Evolutionary conservation across 2,888 invertebrate species (phyloP), one percentile per base, ranked within the genome.

Genomic region (Ctena decussata): DNA sequence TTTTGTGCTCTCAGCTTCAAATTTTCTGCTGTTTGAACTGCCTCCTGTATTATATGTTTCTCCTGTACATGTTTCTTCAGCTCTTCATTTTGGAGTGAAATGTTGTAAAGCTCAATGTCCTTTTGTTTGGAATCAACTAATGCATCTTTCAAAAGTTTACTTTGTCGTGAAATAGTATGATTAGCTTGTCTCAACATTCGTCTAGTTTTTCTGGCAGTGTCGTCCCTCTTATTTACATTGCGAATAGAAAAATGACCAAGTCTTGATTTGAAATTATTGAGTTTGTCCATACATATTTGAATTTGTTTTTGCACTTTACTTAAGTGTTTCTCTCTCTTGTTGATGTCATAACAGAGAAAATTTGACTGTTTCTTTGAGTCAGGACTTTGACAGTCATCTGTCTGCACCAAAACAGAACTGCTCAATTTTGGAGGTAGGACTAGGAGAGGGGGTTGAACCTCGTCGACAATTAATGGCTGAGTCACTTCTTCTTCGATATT

Each of bases 201-300:
- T 30, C 49, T 32, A 24, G 32, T 39, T 37, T 75, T 75, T 32
- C 60, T 75, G n/a, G 75, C 57, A n/a, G 75, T 60, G 5, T 75
- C 77, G 32, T 77, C 77, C n/a, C 77, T 24, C 65, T 77, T 70
- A 70, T 77, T 77, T 2, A 77, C 32, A 44, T 65, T 77, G n/a
- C 44, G 18, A 30, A 77, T 24, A 69, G 77, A 65, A 77, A 60
- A 77, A 37, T 77, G 77, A n/a, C 77, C 77, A n/a, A 0, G n/a
- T 5, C 73, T 44, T 24, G 35, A 35, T 27, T 73, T 73, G 11
- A 73, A 73, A 18, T 73, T 8, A 21, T 46, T 18, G 5, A 44
- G 49, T 21, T 70, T 37, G 5, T 37, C 70, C 11, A 8, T 30
- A 70, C n/a, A 39, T 37, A n/a, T 3, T 21, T 39, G 5, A 39